Base-by-base conservation (phyloP, 2,888 invertebrate species). In the Caenorhabditis sulstoni region DNA sequence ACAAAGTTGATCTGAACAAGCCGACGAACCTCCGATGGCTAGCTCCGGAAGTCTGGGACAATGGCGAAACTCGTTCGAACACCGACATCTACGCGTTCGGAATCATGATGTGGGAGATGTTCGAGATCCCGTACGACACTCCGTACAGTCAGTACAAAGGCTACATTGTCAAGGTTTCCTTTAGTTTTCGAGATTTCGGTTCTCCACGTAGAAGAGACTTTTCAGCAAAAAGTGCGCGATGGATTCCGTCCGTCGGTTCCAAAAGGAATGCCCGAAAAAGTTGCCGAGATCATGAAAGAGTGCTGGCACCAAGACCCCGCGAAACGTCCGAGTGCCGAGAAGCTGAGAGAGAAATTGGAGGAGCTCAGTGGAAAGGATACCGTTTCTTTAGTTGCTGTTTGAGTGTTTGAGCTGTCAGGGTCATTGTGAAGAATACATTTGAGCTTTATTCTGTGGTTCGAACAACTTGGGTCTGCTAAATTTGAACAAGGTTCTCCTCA, bases 61-160 rank as follows among this genome's bases (percentile, higher is more conserved):
- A 66, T 44, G 87, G 85, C n/a, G 85, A 87, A 68, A 87, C 87
- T 8, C 81, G 82, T n/a, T 81, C 77, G 68, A 81, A 82, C 70
- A 87, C 87, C 4, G 87, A 87, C 77, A 81, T 86, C 47, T 87
- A 85, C 67, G 87, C 87, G 11, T 87, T 87, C 55, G 87, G 82
- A 35, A 75, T 84, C 3, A 82, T 84, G 82, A 79, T 84, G 45
- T 87, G 87, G 87, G 87, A 87, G 57, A 79, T 86, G 71, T 87
- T 87, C 76, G 82, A 82, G 65, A 73, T 79, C 11, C 87, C 87
- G 12, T 87, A 87, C 64, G 73, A 79, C 37, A 75, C 84, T n/a
- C 87, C 87, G 23, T 87, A 87, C 65, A 68, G 76, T 55, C 74
- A 76, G 29, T 86, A 85, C 86, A 83, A 84, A 59, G 87, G 85